Conservation (phyloP, 2,113 vertebrate genomes). For the Pelusios castaneus region DNA sequence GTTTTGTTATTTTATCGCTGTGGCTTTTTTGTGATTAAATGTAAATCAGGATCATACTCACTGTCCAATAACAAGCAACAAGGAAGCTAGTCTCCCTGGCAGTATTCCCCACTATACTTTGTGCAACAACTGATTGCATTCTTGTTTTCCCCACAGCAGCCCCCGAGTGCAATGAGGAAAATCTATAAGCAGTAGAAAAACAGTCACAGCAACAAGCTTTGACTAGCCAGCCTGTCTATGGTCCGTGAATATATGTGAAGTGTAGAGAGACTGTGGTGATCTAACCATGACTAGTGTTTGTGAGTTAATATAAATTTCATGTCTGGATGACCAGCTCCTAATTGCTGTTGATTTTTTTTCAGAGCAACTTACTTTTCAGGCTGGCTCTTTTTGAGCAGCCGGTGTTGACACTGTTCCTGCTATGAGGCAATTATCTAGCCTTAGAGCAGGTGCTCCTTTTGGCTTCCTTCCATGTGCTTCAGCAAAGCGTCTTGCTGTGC, state of each 20-base stretch:
- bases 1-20: neutral
- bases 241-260: neutral
- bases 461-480: neutral
- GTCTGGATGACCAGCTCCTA: neutral
- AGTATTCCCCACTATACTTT: neutral
- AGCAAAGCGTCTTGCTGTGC: neutral
- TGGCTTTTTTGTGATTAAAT: accelerated
- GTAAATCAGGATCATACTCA: neutral
- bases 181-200: neutral
- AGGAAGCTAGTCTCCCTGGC: neutral
- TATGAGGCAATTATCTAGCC: conserved; percentile 28
- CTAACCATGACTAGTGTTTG: neutral
- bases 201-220: neutral
- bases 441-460: conserved; percentile 44
- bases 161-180: neutral
- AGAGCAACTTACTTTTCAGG: neutral
- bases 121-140: conserved; percentile 4
- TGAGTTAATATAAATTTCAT: neutral
- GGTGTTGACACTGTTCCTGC: accelerated
- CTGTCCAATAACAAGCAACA: conserved; percentile 23
- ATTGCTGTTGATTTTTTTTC: neutral
- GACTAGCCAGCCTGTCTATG: neutral
- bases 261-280: neutral
- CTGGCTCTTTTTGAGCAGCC: neutral
- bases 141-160: neutral